A percentile compares a stretch with the other conserved stretches of the same genome.
These are phyloP conservation scores for Prunella fulvescens DNA, from an alignment of 2,113 vertebrate species.

Conservation along the genomic window DNA sequence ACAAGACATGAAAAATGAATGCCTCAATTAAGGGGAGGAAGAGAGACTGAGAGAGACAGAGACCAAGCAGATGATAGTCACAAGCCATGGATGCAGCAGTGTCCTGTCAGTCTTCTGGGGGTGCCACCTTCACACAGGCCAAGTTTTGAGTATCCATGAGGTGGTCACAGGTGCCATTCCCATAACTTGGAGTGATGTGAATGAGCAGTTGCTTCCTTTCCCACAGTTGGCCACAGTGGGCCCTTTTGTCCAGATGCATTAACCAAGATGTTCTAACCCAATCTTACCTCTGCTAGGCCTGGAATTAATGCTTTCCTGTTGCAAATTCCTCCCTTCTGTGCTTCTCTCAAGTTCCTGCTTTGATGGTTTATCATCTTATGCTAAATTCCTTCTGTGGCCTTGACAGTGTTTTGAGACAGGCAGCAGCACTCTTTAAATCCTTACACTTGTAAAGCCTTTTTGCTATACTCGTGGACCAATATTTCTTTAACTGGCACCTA, in stretches of 20 bases:
- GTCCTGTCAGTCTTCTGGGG: not conserved
- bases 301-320: not conserved
- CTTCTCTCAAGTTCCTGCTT: not conserved
- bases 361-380: not conserved
- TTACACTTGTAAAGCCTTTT: not conserved
- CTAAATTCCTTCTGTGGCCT: not conserved
- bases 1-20: not conserved
- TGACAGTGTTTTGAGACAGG: not conserved
- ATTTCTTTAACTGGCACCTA: not conserved
- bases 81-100: fast-evolving
- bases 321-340: not conserved
- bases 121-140: too few species aligned
- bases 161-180: not conserved
- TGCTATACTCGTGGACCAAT: not conserved
- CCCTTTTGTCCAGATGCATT: not conserved
- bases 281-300: not conserved
- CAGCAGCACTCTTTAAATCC: not conserved
- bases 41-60: not conserved
- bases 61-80: not conserved
- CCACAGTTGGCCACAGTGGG: not conserved
- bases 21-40: not conserved
- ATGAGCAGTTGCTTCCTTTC: not conserved
- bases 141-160: not conserved
- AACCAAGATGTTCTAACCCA: not conserved
- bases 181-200: not conserved